Evolutionary conservation across 2,888 invertebrate genomes (phyloP).

Genomic region (Drosophila borealis): DNA sequence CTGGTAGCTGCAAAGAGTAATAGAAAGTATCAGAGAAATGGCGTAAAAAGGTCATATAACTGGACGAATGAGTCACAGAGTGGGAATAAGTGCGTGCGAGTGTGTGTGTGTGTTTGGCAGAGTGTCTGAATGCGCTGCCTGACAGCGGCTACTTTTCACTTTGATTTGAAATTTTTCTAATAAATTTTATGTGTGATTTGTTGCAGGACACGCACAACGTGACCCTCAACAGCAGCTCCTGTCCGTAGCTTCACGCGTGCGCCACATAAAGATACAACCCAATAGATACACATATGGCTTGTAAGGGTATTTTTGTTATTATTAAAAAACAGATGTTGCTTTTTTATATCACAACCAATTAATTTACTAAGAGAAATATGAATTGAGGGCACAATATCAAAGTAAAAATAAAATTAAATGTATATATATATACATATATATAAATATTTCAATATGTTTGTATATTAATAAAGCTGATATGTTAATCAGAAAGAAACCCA

Average conservation of each 20-base stretch:
- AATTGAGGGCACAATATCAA: not conserved
- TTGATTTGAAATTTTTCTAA: slow-evolving; percentile 79
- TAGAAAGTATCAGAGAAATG: slow-evolving; percentile 60
- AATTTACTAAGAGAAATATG: not conserved
- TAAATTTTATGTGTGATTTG: slow-evolving; percentile 79
- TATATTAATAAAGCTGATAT: not conserved
- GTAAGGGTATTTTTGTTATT: slow-evolving; percentile 5
- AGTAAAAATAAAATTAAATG: not conserved
- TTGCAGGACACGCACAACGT: slow-evolving; percentile 48
- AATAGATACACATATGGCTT: slow-evolving; percentile 70
- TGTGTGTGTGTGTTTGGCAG: slow-evolving; percentile 12
- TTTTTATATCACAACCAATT: not conserved
- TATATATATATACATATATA: not conserved
- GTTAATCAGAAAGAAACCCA: not conserved
- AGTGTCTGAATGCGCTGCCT: slow-evolving; percentile 26
- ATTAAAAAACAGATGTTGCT: slow-evolving; percentile 19
- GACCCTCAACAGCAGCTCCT: not conserved
- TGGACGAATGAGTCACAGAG: slow-evolving; percentile 45
- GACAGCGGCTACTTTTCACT: slow-evolving; percentile 78
- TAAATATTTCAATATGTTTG: too few relatives aligned
- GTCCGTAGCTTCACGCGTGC: slow-evolving; percentile 56
- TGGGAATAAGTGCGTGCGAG: slow-evolving; percentile 8
- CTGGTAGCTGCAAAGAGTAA: slow-evolving; percentile 86
- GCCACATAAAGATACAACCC: slow-evolving; percentile 70
- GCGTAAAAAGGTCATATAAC: slow-evolving; percentile 71